Conservation (phyloP, 2,797 vertebrate species). For the Macroramphosus scolopax region DNA sequence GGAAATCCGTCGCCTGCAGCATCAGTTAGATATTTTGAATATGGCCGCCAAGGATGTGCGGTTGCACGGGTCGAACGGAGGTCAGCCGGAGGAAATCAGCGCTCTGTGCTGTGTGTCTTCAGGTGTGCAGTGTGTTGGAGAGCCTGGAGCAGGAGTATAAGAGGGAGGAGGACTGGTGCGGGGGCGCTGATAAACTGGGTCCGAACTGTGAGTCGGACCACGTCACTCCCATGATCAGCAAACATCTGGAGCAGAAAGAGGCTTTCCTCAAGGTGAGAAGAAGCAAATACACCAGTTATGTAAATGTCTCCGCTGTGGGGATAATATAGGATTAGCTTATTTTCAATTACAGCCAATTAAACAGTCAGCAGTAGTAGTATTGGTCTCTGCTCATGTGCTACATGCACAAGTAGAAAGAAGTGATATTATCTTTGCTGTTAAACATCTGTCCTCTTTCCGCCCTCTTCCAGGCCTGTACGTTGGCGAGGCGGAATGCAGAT, state of each 20-base stretch:
- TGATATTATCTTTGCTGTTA: too few species aligned
- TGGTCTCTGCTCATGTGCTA: too few species aligned
- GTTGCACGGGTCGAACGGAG: too few species aligned
- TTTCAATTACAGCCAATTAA: too few species aligned
- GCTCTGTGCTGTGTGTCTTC: constrained; percentile 18
- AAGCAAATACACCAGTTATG: background rate
- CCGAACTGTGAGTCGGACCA: constrained; percentile 89
- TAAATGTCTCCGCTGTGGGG: too few species aligned
- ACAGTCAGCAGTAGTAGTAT: too few species aligned
- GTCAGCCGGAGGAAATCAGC: too few species aligned
- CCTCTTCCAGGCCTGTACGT: constrained; percentile 83
- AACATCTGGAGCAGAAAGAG: constrained; percentile 98
- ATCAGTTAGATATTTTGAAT: too few species aligned
- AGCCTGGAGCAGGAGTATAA: constrained; percentile 96
- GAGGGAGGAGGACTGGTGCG: constrained; percentile 96
- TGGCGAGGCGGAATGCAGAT: constrained; percentile 90
- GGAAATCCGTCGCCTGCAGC: too few species aligned
- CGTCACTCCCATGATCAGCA: constrained; percentile 98
- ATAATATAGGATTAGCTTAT: too few species aligned
- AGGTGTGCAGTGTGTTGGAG: constrained; percentile 97
- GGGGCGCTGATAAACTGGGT: constrained; percentile 92
- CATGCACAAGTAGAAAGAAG: too few species aligned
- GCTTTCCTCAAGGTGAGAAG: constrained; percentile 92
- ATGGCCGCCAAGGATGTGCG: too few species aligned
- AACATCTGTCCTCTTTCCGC: constrained; percentile 4